Evolutionary conservation across 2,113 vertebrate genomes (phyloP).

Genomic region (Elgaria multicarinata): DNA sequence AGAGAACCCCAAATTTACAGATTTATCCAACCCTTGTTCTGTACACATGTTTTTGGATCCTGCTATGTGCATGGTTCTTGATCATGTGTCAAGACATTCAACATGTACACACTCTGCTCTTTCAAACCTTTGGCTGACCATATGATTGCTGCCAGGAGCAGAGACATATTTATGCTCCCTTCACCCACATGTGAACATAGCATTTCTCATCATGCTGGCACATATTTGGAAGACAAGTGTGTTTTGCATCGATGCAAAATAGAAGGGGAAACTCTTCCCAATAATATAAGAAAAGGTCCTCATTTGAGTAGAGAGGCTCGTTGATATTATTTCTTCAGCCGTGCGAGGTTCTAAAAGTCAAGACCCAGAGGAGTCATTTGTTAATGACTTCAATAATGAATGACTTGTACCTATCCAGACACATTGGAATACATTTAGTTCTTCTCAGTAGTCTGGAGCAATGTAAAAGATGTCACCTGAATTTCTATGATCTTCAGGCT

Average conservation of each 20-base stretch:
- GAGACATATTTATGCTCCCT: neutral
- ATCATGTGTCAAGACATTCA: neutral
- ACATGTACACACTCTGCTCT: neutral
- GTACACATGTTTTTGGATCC: neutral
- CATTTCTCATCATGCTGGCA: neutral
- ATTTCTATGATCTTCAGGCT: neutral
- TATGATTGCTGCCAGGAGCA: no score
- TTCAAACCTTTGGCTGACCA: neutral
- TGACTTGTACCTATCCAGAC: slow-evolving; percentile 17
- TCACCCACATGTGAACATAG: neutral
- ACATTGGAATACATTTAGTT: neutral
- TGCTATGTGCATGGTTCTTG: neutral
- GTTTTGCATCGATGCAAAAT: neutral
- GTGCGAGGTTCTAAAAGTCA: slow-evolving; percentile 7
- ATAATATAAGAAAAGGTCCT: neutral
- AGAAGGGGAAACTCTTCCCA: neutral
- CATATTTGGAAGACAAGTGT: neutral
- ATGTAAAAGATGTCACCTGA: neutral
- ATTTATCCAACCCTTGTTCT: neutral
- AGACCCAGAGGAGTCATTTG: slow-evolving; percentile 17
- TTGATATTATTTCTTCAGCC: neutral
- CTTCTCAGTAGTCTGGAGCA: slow-evolving; percentile 19
- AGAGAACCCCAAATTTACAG: no score
- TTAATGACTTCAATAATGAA: slow-evolving; percentile 14
- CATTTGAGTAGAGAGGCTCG: neutral